phyloP scores from a whole-genome alignment of 1,140 invertebrate species.

The Aphidius ervi region DNA sequence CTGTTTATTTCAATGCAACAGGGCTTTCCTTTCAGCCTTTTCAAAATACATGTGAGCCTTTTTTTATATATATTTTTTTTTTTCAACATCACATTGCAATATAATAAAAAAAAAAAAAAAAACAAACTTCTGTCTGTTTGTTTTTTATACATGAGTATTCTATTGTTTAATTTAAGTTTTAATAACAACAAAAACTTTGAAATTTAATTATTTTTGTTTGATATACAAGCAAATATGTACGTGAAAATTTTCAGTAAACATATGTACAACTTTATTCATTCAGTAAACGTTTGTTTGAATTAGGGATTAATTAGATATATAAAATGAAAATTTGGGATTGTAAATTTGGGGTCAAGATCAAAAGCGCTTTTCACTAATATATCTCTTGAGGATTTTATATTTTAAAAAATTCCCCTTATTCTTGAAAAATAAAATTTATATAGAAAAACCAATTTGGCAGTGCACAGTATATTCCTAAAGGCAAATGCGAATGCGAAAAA shows the following conservation, averaged over 20 bases:
- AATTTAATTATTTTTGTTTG: too few relatives aligned
- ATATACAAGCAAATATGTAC: too few relatives aligned
- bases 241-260: too few relatives aligned
- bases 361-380: not conserved
- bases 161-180: too few relatives aligned
- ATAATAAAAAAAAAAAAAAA: too few relatives aligned
- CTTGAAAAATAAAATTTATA: not conserved
- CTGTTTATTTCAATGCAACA: conserved; percentile 15
- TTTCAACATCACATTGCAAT: not conserved
- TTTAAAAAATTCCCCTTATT: not conserved
- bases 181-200: too few relatives aligned
- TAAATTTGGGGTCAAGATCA: conserved; percentile 9
- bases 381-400: not conserved
- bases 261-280: not conserved
- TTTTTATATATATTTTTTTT: too few relatives aligned
- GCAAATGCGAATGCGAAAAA: not conserved
- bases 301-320: conserved; percentile 13
- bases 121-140: too few relatives aligned
- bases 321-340: not conserved
- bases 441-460: conserved; percentile 8
- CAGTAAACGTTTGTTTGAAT: conserved; percentile 14
- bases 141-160: too few relatives aligned
- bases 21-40: conserved; percentile 16
- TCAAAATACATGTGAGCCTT: too few relatives aligned
- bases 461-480: conserved; percentile 1